Evolutionary conservation across 2,888 invertebrate genomes (phyloP), one percentile per base, ranked within the genome.

Genomic region (Timema cristinae): DNA sequence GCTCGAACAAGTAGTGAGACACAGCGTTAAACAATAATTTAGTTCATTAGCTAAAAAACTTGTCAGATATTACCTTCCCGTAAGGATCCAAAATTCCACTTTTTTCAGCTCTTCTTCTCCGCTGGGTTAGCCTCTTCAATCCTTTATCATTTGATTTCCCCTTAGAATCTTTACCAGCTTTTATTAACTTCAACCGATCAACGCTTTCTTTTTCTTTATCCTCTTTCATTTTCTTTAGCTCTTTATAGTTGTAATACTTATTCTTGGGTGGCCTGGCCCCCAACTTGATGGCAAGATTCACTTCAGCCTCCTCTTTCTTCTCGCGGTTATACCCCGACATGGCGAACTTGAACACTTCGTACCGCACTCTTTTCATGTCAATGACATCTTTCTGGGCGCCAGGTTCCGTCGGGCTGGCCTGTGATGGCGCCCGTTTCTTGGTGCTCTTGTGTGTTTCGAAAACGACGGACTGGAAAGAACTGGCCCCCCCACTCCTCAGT

Each of bases 261-360:
- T 86, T 88, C 80, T 89, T 91, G 0, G 89, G 90, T 6, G 93
- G 91, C 81, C 91, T 92, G 0, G 95, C 95, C 84, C 91, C 95
- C 79, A 96, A 86, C 81, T 90, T 91, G 51, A 95, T 86, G 0
- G 93, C 90, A 15, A 92, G 82, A 6, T 90, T 89, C 63, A 91
- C 86, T 84, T 92, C 91, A n/a, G 93, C 93, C 80, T 91, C 88
- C 77, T 89, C 87, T 78, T 92, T 91, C 79, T 91, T 89, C 10
- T 85, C 84, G 5, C 88, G 84, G 72, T 89, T 86, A 71, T 94
- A 89, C 70, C 93, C 93, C 49, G 88, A 88, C 83, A 93, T 91
- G 51, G 93, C 94, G 81, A 95, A 93, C 79, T 91, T 93, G 8
- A 93, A 87, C 6, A 96, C 87, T 80, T 96, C 95, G 81, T 91